Percentiles rank a stretch among this genome's conserved stretches.
phyloP scores from a whole-genome alignment of 1,140 invertebrate genomes.

The Eciton burchellii region DNA sequence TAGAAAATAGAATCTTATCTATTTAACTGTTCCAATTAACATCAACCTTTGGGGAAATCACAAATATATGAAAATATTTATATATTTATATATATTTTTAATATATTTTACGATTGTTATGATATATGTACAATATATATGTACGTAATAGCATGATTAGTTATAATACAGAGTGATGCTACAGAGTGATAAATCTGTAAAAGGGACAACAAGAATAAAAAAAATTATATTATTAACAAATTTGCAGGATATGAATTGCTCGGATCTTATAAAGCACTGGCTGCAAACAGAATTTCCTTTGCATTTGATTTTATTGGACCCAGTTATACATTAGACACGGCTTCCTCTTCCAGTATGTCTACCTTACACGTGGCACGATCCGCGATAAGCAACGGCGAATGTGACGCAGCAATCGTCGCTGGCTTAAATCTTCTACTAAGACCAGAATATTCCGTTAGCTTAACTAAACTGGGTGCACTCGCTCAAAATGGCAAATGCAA shows the following conservation, averaged over 20 bases:
- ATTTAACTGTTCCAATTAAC: no score
- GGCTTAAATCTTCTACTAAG: constrained; percentile 94
- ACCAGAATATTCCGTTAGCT: constrained; percentile 95
- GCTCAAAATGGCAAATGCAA: constrained; percentile 95
- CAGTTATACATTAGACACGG: constrained; percentile 97
- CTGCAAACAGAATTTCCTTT: constrained; percentile 97
- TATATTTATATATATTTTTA: no score
- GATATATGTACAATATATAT: no score
- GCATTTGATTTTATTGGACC: constrained; percentile 97
- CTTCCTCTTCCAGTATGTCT: constrained; percentile 96
- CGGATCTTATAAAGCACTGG: constrained; percentile 97
- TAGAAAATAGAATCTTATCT: no score
- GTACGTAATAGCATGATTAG: no score
- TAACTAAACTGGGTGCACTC: constrained; percentile 95
- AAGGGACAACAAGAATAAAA: no score
- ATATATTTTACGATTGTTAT: no score
- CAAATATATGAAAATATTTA: no score
- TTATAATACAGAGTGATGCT: no score
- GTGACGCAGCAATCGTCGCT: constrained; percentile 96
- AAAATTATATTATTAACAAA: not conserved
- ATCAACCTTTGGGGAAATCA: no score
- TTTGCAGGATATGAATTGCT: constrained; percentile 92
- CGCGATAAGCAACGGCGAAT: constrained; percentile 92
- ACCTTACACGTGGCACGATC: constrained; percentile 95
- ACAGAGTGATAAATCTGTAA: no score